Evolutionary conservation across 2,888 invertebrate species (phyloP).

Genomic region (Acrocera orbiculus): DNA sequence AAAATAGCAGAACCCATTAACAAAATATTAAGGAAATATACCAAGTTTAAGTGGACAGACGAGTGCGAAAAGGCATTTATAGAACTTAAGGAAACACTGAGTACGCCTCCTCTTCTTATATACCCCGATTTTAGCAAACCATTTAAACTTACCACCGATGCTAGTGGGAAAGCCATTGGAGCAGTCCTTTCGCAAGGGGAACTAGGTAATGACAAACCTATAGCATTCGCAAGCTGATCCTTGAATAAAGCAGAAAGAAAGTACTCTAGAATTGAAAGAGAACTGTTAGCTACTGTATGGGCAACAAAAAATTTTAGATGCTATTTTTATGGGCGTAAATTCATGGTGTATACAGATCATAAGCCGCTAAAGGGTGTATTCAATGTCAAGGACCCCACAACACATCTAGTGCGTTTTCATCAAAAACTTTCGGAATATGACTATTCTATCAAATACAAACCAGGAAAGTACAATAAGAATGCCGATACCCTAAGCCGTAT

Average conservation of each 20-base stretch:
- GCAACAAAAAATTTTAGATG: constrained; percentile 14
- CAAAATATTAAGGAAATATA: constrained; percentile 1
- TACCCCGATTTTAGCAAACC: constrained; percentile 16
- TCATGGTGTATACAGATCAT: constrained; percentile 18
- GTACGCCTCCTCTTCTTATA: background rate
- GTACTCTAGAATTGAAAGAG: constrained; percentile 16
- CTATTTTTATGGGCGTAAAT: constrained; percentile 16
- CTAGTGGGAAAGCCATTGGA: constrained; percentile 15
- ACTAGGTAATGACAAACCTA: constrained; percentile 12
- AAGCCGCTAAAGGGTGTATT: constrained; percentile 15
- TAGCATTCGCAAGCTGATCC: constrained; percentile 15
- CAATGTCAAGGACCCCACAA: constrained; percentile 14
- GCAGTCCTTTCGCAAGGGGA: constrained; percentile 14
- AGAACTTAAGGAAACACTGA: constrained; percentile 2
- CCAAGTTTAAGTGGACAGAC: background rate
- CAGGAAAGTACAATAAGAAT: constrained; percentile 12
- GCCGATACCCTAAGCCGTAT: constrained; percentile 9
- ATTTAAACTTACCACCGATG: constrained; percentile 18
- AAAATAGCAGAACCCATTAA: background rate
- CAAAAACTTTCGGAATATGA: constrained; percentile 17
- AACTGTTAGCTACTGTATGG: constrained; percentile 14
- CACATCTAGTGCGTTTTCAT: constrained; percentile 16
- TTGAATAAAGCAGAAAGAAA: constrained; percentile 14
- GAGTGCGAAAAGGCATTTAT: constrained; percentile 4
- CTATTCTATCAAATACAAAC: constrained; percentile 14